Evolutionary conservation across 2,888 invertebrate species (phyloP).

Genomic region (Branchipolynoe longqiensis): DNA sequence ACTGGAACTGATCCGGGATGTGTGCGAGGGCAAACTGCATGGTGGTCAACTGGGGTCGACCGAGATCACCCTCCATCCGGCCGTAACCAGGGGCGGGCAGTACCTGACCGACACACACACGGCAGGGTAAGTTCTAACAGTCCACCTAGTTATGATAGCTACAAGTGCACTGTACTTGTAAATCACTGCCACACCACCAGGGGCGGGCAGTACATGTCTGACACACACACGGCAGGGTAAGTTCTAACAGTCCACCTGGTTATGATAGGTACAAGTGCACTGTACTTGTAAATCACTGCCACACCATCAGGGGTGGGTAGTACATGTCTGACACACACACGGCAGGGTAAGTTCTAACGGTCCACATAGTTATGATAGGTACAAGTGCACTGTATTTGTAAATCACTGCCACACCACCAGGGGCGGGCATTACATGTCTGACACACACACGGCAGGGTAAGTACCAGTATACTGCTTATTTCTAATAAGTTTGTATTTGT

Average conservation of each 20-base stretch:
- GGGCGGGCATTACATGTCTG: slow-evolving; percentile 85
- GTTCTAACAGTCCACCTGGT: not conserved
- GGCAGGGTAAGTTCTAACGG: slow-evolving; percentile 86
- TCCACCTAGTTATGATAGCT: too few relatives aligned
- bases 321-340: slow-evolving; percentile 89
- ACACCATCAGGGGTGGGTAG: slow-evolving; percentile 72
- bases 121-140: slow-evolving; percentile 86
- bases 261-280: too few relatives aligned
- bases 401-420: too few relatives aligned
- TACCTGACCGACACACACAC: slow-evolving; percentile 89
- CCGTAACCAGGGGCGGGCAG: slow-evolving; percentile 72
- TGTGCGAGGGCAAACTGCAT: slow-evolving; percentile 88
- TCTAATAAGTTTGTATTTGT: too few relatives aligned
- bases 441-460: slow-evolving; percentile 92
- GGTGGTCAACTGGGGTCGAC: slow-evolving; percentile 90
- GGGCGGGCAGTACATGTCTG: slow-evolving; percentile 85
- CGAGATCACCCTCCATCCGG: slow-evolving; percentile 88
- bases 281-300: too few relatives aligned
- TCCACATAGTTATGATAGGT: too few relatives aligned
- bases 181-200: too few relatives aligned
- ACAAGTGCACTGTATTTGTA: too few relatives aligned
- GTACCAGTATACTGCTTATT: not conserved
- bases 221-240: slow-evolving; percentile 92
- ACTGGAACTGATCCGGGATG: slow-evolving; percentile 87
- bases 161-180: too few relatives aligned